These are phyloP conservation scores for Trichomycterus rosablanca DNA, from an alignment of 2,113 vertebrate genomes.

Conservation along the genomic window DNA sequence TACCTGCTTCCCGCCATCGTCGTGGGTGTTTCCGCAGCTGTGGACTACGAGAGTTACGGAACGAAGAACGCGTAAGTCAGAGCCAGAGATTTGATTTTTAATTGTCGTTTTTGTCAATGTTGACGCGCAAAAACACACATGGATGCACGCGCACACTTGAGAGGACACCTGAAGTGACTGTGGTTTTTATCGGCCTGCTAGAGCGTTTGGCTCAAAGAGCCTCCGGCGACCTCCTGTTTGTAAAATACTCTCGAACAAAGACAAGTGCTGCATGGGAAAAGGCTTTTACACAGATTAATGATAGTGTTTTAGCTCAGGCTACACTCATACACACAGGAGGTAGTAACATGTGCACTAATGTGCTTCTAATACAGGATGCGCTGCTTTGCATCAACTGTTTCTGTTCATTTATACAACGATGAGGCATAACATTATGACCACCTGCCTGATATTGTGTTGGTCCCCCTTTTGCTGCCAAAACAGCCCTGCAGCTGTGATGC, in stretches of 20 bases:
- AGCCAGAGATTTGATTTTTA: constrained; percentile 29
- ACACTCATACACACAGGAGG: constrained; percentile 26
- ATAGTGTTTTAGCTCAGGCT: constrained; percentile 48
- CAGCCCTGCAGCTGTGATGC: too few relatives aligned
- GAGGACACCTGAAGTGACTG: constrained; percentile 72
- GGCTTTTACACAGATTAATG: constrained; percentile 70
- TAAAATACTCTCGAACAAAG: constrained; percentile 67
- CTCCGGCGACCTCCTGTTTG: constrained; percentile 71
- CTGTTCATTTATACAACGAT: constrained; percentile 5
- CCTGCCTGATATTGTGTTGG: too few relatives aligned
- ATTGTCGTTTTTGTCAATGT: not conserved
- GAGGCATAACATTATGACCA: too few relatives aligned
- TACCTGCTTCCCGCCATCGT: constrained; percentile 95
- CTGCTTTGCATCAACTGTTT: constrained; percentile 3
- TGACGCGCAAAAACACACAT: constrained; percentile 10
- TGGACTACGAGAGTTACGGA: constrained; percentile 96
- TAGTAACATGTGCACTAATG: constrained; percentile 25
- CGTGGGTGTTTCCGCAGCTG: constrained; percentile 92
- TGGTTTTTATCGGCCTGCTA: constrained; percentile 74
- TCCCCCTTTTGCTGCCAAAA: too few relatives aligned
- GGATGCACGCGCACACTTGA: constrained; percentile 46
- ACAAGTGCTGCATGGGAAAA: constrained; percentile 61
- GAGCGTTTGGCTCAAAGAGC: constrained; percentile 72
- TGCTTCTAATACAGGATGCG: constrained; percentile 35
- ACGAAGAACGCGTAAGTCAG: constrained; percentile 92